phyloP scores from a whole-genome alignment of 2,888 invertebrate species.

The Deilephila elpenor region DNA sequence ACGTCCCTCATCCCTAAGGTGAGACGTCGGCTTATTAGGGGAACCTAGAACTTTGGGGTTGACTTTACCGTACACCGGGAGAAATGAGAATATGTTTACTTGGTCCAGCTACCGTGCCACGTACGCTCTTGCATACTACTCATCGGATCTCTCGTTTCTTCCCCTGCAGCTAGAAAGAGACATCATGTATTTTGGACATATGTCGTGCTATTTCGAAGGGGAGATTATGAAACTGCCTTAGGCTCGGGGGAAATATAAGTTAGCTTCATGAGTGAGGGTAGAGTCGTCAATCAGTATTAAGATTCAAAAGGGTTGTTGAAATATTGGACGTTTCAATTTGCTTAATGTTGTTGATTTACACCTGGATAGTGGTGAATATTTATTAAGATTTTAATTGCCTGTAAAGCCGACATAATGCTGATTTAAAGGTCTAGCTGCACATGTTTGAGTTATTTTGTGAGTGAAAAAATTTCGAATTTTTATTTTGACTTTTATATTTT shows the following conservation, averaged over 20 bases:
- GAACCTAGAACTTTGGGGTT: constrained; percentile 82
- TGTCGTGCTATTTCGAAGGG: constrained; percentile 61
- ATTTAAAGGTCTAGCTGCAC: background rate
- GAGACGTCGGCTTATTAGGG: constrained; percentile 81
- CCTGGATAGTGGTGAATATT: constrained; percentile 34
- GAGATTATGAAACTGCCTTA: constrained; percentile 63
- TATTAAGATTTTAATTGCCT: too few species aligned
- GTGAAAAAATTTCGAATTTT: too few species aligned
- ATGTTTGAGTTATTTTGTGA: background rate
- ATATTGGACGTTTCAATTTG: constrained; percentile 69
- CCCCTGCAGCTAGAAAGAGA: constrained; percentile 50
- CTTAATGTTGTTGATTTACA: constrained; percentile 54
- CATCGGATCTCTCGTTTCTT: constrained; percentile 11
- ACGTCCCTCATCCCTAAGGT: constrained; percentile 72
- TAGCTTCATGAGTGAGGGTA: constrained; percentile 67
- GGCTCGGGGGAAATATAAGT: constrained; percentile 78
- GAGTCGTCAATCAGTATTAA: constrained; percentile 75
- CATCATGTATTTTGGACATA: constrained; percentile 54
- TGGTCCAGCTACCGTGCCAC: constrained; percentile 59
- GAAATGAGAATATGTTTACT: constrained; percentile 75
- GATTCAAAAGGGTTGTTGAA: constrained; percentile 65
- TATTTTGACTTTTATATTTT: too few species aligned
- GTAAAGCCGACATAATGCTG: background rate
- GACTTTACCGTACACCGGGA: constrained; percentile 70
- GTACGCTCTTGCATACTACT: constrained; percentile 34